A percentile compares a stretch with the other conserved stretches of the same genome.
phyloP scores from a whole-genome alignment of 2,797 vertebrate genomes.

The Otus scops region DNA sequence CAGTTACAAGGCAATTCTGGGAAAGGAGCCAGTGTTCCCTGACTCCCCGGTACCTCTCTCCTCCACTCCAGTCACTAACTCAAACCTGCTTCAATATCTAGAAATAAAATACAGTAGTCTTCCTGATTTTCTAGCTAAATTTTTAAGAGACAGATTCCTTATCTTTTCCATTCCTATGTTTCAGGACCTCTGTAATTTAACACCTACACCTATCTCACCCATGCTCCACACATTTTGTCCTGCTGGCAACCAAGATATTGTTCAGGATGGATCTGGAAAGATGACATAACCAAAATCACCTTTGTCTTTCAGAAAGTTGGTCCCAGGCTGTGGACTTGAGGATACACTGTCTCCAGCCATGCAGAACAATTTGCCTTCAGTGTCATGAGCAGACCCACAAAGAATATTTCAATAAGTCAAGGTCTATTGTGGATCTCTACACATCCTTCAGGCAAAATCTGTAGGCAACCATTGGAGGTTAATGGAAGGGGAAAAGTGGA shows the following conservation, averaged over 20 bases:
- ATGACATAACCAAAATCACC: background rate
- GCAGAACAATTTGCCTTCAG: background rate
- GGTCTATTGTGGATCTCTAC: background rate
- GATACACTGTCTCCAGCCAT: background rate
- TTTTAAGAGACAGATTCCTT: background rate
- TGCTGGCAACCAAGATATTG: background rate
- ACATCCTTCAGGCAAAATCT: background rate
- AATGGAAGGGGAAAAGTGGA: background rate
- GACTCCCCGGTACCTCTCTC: background rate
- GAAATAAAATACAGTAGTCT: background rate
- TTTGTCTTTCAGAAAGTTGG: background rate
- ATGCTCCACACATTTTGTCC: background rate
- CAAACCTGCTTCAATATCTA: background rate
- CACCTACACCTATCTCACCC: background rate
- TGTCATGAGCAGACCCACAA: background rate
- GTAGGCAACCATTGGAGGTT: background rate
- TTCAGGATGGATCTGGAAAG: background rate
- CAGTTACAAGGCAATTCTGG: background rate
- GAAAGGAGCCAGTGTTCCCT: background rate
- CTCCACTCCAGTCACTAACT: background rate
- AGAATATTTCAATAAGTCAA: background rate
- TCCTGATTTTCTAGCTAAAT: background rate
- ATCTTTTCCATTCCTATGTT: background rate
- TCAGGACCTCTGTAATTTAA: background rate
- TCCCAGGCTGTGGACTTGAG: background rate